Evolutionary conservation across 2,888 invertebrate genomes (phyloP).

Genomic region (Mythimna albipuncta): DNA sequence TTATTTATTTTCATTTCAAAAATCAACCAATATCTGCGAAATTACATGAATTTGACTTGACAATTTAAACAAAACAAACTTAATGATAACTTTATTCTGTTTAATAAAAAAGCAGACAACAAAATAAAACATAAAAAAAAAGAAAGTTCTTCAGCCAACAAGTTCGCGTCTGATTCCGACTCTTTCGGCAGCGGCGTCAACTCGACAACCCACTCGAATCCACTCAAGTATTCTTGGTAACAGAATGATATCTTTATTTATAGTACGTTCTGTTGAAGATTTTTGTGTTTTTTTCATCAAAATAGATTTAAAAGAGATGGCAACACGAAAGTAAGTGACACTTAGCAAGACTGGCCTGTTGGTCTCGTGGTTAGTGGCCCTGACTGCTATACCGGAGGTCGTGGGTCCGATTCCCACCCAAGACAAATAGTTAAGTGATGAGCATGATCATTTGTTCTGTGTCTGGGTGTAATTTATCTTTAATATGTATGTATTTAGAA

Average conservation of each 20-base stretch:
- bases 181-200: conserved; percentile 41
- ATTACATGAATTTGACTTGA: no score
- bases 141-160: conserved; percentile 40
- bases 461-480: no score
- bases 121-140: conserved; percentile 6
- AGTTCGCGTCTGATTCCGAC: conserved; percentile 37
- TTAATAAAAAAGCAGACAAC: not conserved
- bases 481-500: no score
- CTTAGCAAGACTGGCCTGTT: no score
- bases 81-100: not conserved
- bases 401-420: no score
- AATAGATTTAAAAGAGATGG: not conserved
- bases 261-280: conserved; percentile 3
- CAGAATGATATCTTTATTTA: conserved; percentile 49
- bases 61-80: no score
- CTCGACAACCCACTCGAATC: conserved; percentile 42
- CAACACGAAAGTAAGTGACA: not conserved
- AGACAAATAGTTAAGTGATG: no score
- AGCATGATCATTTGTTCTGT: no score
- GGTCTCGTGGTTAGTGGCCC: no score
- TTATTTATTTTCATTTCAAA: no score
- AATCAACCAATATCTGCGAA: no score
- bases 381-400: no score
- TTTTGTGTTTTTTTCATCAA: conserved; percentile 14
- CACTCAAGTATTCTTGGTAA: conserved; percentile 48